phyloP scores from a whole-genome alignment of 1,140 invertebrate species.

The Drosophila suzukii region DNA sequence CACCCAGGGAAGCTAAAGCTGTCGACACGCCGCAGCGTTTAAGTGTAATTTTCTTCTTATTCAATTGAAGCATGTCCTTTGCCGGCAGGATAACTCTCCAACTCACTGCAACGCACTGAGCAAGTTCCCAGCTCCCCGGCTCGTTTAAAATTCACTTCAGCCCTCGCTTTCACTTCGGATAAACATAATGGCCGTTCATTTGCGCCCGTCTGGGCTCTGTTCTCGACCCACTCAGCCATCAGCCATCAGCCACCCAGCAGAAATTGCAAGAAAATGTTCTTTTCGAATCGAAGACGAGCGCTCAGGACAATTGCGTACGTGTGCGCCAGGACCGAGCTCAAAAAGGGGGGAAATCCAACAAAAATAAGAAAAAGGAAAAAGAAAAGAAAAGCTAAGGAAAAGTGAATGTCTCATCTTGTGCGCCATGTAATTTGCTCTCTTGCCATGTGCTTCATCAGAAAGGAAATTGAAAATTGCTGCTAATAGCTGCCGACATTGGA shows the following conservation, averaged over 20 bases:
- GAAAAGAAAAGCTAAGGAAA: conserved; percentile 31
- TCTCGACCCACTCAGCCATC: conserved; percentile 36
- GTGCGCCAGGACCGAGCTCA: conserved; percentile 45
- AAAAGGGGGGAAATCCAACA: conserved; percentile 14
- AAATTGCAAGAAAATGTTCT: conserved; percentile 74
- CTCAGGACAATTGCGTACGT: conserved; percentile 80
- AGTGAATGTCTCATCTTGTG: conserved; percentile 61
- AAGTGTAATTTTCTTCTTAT: conserved; percentile 83
- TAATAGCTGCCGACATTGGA: conserved; percentile 61
- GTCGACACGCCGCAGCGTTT: conserved; percentile 75
- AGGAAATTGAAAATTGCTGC: conserved; percentile 84
- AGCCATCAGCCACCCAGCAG: conserved; percentile 12
- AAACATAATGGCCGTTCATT: conserved; percentile 82
- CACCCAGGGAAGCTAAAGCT: conserved; percentile 17
- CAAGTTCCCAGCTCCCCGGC: conserved; percentile 24
- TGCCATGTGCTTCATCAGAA: conserved; percentile 84
- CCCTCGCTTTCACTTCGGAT: conserved; percentile 76
- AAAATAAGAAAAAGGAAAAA: not conserved
- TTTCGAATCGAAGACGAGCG: conserved; percentile 60
- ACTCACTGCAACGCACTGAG: conserved; percentile 73
- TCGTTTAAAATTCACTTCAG: conserved; percentile 82
- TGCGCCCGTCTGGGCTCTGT: conserved; percentile 50
- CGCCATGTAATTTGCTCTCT: conserved; percentile 84
- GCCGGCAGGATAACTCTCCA: conserved; percentile 62
- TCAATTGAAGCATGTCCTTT: conserved; percentile 82